phyloP scores from a whole-genome alignment of 2,888 invertebrate genomes.

The Pseudococcus jackbeardsleyi region DNA sequence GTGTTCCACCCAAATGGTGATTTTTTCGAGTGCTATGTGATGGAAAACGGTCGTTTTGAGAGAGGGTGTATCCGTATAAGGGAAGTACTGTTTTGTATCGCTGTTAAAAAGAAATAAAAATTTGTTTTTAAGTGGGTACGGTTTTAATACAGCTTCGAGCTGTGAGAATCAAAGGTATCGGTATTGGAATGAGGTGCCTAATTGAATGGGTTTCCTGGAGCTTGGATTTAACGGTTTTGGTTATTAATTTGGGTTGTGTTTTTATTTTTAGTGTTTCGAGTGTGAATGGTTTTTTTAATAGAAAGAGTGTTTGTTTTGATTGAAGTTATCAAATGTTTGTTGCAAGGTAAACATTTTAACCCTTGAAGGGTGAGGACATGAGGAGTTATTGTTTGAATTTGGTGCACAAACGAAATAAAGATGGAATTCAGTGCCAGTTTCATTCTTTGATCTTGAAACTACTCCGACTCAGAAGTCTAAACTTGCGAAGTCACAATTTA shows the following conservation, averaged over 20 bases:
- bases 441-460: too few relatives aligned
- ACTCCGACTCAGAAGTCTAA: too few relatives aligned
- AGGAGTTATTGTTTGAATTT: too few relatives aligned
- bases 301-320: background rate
- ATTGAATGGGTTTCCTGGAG: background rate
- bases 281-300: background rate
- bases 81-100: constrained; percentile 20
- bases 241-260: background rate
- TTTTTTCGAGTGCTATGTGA: constrained; percentile 20
- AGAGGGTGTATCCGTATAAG: constrained; percentile 23
- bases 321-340: background rate
- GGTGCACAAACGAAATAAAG: too few relatives aligned
- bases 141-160: background rate
- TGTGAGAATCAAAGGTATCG: background rate
- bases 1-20: background rate
- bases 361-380: too few relatives aligned
- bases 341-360: background rate
- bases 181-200: background rate
- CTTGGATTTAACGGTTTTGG: background rate
- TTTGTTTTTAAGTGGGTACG: background rate
- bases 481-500: too few relatives aligned
- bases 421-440: too few relatives aligned
- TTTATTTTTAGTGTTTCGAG: background rate
- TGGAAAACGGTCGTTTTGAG: background rate
- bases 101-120: constrained; percentile 1